Evolutionary conservation across 2,888 invertebrate genomes (phyloP).

Genomic region (Clanis bilineata): DNA sequence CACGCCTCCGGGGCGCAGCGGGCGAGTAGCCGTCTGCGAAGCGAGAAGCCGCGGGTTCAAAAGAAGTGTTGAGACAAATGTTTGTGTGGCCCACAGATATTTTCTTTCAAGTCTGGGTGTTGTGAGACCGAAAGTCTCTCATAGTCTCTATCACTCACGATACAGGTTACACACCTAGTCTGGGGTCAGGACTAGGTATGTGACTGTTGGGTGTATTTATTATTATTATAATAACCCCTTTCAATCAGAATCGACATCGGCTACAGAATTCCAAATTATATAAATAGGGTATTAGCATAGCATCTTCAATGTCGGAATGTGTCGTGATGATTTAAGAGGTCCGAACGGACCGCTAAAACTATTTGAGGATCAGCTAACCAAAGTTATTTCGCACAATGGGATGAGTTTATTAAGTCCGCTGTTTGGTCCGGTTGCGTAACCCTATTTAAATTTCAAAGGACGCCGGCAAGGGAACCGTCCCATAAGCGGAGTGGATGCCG

Average conservation of each 20-base stretch:
- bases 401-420: slow-evolving; percentile 33
- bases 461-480: slow-evolving; percentile 40
- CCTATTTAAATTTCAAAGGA: slow-evolving; percentile 59
- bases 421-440: slow-evolving; percentile 40
- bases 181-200: no score
- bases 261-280: not conserved
- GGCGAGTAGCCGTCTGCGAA: no score
- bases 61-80: no score
- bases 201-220: no score
- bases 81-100: no score
- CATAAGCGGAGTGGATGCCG: slow-evolving; percentile 30
- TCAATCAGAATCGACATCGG: not conserved
- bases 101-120: no score
- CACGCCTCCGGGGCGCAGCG: no score
- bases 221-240: not conserved
- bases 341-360: slow-evolving; percentile 5
- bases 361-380: slow-evolving; percentile 9
- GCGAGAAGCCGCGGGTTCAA: no score
- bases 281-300: not conserved
- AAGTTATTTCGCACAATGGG: slow-evolving; percentile 14
- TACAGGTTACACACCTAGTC: no score
- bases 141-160: no score
- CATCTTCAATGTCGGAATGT: not conserved
- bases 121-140: no score
- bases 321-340: not conserved